phyloP scores from a whole-genome alignment of 30 jellyfish, hydroid and myxozoan genomes.

The Hydractinia symbiolongicarpus region DNA sequence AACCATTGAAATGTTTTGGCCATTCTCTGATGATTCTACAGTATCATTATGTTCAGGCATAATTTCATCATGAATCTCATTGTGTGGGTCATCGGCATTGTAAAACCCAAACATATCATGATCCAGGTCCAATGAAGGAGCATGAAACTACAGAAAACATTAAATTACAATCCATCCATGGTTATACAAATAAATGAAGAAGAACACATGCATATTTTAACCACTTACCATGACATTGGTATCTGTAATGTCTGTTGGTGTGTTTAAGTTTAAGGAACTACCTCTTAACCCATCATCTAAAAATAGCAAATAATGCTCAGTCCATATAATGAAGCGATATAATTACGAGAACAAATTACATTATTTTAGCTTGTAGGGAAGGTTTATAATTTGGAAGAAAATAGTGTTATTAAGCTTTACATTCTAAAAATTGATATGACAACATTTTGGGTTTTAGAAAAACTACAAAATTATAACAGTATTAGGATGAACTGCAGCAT shows the following conservation, averaged over 20 bases:
- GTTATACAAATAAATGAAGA: neutral
- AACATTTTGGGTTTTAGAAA: too few relatives aligned
- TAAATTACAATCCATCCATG: neutral
- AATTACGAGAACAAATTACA: too few relatives aligned
- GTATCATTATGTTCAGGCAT: slow-evolving; percentile 14
- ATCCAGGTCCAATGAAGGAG: slow-evolving; percentile 39
- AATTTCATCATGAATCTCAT: slow-evolving; percentile 46
- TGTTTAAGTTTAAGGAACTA: slow-evolving; percentile 16
- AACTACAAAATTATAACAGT: too few relatives aligned
- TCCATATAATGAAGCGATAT: too few relatives aligned
- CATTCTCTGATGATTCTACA: neutral
- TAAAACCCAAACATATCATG: slow-evolving; percentile 35
- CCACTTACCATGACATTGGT: slow-evolving; percentile 22
- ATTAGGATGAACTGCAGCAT: too few relatives aligned
- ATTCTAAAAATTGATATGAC: too few relatives aligned
- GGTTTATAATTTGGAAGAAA: too few relatives aligned
- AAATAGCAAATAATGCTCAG: neutral
- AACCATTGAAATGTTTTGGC: slow-evolving; percentile 1
- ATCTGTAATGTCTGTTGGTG: slow-evolving; percentile 24
- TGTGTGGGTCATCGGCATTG: slow-evolving; percentile 24
- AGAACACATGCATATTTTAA: neutral
- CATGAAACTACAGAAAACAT: slow-evolving; percentile 23
- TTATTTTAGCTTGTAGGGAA: too few relatives aligned
- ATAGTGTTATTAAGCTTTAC: too few relatives aligned
- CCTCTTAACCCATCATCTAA: slow-evolving; percentile 30